These are phyloP conservation scores for Mustela lutreola DNA, from an alignment of 2,113 vertebrate species.

Conservation along the genomic window DNA sequence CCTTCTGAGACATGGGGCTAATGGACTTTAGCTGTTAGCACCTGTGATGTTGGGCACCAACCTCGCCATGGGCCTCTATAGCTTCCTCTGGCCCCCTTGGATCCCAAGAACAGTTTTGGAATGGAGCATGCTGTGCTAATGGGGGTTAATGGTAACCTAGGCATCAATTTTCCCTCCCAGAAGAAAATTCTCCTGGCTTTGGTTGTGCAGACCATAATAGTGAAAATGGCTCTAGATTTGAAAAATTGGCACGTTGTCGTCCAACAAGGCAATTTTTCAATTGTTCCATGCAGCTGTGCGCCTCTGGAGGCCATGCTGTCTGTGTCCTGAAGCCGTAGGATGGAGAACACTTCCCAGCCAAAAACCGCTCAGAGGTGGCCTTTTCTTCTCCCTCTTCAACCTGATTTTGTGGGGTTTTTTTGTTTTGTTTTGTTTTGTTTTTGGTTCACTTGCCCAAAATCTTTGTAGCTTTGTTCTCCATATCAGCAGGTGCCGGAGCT, in stretches of 20 bases:
- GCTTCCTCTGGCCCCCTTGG: constrained; percentile 47
- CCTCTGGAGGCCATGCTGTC: constrained; percentile 64
- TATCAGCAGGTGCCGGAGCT: background rate
- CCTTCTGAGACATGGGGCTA: background rate
- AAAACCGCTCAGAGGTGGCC: background rate
- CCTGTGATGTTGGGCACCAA: background rate
- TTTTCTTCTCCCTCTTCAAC: background rate
- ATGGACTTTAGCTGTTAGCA: constrained; percentile 68
- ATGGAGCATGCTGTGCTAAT: constrained; percentile 80
- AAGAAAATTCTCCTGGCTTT: constrained; percentile 84
- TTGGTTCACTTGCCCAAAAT: background rate
- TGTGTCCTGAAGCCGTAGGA: constrained; percentile 69
- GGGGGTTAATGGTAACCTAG: constrained; percentile 82
- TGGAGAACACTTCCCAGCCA: constrained; percentile 40
- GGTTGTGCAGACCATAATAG: constrained; percentile 85
- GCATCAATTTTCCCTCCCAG: constrained; percentile 83
- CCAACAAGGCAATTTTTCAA: constrained; percentile 88
- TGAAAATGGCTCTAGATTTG: constrained; percentile 88
- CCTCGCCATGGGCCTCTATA: background rate
- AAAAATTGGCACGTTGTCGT: constrained; percentile 87
- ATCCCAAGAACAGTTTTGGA: constrained; percentile 66
- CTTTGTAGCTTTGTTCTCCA: background rate
- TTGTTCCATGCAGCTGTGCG: constrained; percentile 85
- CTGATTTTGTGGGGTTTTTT: background rate
- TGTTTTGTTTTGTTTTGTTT: background rate